Evolutionary conservation across 2,888 invertebrate species (phyloP), one percentile per base, ranked within the genome.

Genomic region (Andrena praecox): DNA sequence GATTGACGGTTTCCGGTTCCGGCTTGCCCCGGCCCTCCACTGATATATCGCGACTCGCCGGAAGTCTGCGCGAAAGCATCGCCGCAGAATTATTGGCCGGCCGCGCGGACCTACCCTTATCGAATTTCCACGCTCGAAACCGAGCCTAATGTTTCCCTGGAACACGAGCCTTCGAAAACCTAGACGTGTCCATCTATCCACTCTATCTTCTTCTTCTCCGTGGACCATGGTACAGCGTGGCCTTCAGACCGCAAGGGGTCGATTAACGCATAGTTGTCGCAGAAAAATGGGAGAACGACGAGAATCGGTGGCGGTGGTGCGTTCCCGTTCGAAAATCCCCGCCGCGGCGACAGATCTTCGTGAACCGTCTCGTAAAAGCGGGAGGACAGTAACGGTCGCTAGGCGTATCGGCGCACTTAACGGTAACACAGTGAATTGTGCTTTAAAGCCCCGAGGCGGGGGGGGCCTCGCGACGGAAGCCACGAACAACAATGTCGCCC

Each of bases 1-100:
- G 91, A 91, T 91, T 90, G 91, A 91, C 91, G 91, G 91, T 91
- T 91, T 91, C 91, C 91, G 87, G 89, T 90, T 91, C 91, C 91
- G 90, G 89, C 85, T 89, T 84, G 84, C 84, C 87, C 74, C 85
- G 83, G 84, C 73, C 73, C 67, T 50, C 71, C 88, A 89, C 91
- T 90, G 90, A 91, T 91, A 91, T 91, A 89, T 89, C 88, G 89
- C 89, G 87, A 89, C 90, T 89, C 85, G 85, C 90, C 88, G 89
- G 90, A 89, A 90, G 89, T 90, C 89, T 89, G 87, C 86, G 87
- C 88, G 77, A 88, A 81, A 82, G 89, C 87, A 86, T 87, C 85
- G 85, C 84, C 88, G 89, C 87, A 82, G 85, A 91, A 91, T 91
- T 91, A 91, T 91, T 90, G 88, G 82, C 89, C 84, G 86, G 83